phyloP scores from a whole-genome alignment of 2,888 invertebrate genomes.

The Neelides folsomi region DNA sequence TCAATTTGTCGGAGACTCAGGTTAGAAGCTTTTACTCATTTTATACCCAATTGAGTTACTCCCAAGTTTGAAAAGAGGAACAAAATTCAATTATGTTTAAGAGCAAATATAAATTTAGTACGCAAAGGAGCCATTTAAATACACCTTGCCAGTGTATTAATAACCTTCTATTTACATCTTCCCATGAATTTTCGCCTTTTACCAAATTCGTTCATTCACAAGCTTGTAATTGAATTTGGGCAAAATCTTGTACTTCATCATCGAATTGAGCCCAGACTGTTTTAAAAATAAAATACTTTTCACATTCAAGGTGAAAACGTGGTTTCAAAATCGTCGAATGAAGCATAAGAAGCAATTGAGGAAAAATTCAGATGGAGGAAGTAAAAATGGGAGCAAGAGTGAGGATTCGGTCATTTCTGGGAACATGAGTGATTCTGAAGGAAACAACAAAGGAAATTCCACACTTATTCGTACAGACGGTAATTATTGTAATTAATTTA shows the following conservation, averaged over 20 bases:
- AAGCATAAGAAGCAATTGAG: conserved; percentile 85
- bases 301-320: conserved; percentile 70
- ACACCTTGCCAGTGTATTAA: background rate
- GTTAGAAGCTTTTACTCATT: conserved; percentile 35
- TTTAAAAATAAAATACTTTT: background rate
- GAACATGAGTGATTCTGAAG: conserved; percentile 16
- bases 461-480: conserved; percentile 1
- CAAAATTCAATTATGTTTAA: too few relatives aligned
- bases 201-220: too few relatives aligned
- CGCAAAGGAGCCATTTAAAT: too few relatives aligned
- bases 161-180: too few relatives aligned
- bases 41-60: too few relatives aligned
- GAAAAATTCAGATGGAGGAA: conserved; percentile 38
- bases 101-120: too few relatives aligned
- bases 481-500: too few relatives aligned
- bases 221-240: too few relatives aligned
- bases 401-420: conserved; percentile 15
- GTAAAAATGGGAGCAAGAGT: conserved; percentile 9
- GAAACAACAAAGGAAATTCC: background rate
- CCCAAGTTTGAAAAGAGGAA: too few relatives aligned
- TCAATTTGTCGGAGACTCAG: conserved; percentile 83
- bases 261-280: too few relatives aligned
- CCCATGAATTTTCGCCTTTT: too few relatives aligned
- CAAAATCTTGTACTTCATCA: too few relatives aligned
- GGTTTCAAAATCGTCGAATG: conserved; percentile 97